phyloP scores from a whole-genome alignment of 2,888 invertebrate species.

The Biston stratarius region DNA sequence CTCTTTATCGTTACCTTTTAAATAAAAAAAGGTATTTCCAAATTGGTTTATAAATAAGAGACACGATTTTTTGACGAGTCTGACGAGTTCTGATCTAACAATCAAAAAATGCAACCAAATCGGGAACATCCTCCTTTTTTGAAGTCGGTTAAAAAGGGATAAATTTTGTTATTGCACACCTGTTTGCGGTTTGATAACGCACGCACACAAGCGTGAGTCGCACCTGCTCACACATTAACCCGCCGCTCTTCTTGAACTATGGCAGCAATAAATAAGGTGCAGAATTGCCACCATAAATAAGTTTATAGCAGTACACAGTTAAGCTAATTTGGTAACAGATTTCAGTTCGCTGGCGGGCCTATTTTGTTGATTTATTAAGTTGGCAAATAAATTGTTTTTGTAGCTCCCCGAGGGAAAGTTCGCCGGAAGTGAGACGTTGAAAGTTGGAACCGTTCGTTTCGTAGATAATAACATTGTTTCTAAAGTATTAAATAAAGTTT shows the following conservation, averaged over 20 bases:
- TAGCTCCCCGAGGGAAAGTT: constrained; percentile 18
- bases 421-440: constrained; percentile 3
- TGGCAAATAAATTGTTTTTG: constrained; percentile 32
- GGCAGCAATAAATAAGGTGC: constrained; percentile 57
- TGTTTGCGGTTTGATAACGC: not conserved
- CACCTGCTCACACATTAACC: not conserved
- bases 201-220: not conserved
- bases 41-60: too few species aligned
- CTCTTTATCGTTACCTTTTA: too few species aligned
- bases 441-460: constrained; percentile 14
- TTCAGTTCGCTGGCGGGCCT: constrained; percentile 35
- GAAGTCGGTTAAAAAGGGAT: too few species aligned
- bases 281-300: constrained; percentile 62
- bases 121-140: too few species aligned
- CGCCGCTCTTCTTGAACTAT: constrained; percentile 14
- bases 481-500: constrained; percentile 6
- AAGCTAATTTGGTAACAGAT: constrained; percentile 48
- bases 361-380: constrained; percentile 41
- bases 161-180: not conserved
- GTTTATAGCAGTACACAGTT: constrained; percentile 54
- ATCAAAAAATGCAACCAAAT: too few species aligned
- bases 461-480: constrained; percentile 14
- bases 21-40: too few species aligned
- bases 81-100: too few species aligned
- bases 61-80: too few species aligned